Conservation (phyloP, 64 coral and sea anemone genomes). For the Trachythela sp. region DNA sequence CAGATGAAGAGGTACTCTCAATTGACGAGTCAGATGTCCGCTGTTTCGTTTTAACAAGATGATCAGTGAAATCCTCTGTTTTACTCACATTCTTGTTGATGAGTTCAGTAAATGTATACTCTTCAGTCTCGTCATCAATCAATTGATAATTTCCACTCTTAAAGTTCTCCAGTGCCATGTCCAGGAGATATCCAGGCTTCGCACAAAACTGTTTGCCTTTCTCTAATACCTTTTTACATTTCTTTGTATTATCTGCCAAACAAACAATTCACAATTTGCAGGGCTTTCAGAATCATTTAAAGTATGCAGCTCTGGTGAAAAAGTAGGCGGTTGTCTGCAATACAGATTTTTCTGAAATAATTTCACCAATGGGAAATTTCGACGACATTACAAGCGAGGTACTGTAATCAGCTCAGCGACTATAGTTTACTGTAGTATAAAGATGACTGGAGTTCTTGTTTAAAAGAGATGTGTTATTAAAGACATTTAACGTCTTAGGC, state of each 20-base stretch:
- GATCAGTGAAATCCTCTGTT: neutral
- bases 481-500: no score
- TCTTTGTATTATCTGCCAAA: neutral
- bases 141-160: neutral
- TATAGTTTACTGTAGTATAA: no score
- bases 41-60: neutral
- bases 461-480: no score
- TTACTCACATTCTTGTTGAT: neutral
- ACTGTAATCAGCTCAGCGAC: no score
- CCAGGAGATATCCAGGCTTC: neutral
- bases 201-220: neutral
- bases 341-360: no score
- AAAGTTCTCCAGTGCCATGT: neutral
- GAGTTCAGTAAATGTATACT: neutral
- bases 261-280: neutral
- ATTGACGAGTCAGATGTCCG: neutral
- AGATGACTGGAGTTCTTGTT: no score
- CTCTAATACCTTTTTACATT: neutral
- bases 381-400: no score
- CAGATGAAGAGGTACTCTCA: neutral
- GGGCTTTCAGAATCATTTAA: no score
- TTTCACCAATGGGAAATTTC: no score
- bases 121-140: slow-evolving; percentile 10
- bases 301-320: no score
- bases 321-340: no score